These are phyloP conservation scores for Microplitis deprimator DNA, from an alignment of 2,888 invertebrate genomes.

Conservation along the genomic window DNA sequence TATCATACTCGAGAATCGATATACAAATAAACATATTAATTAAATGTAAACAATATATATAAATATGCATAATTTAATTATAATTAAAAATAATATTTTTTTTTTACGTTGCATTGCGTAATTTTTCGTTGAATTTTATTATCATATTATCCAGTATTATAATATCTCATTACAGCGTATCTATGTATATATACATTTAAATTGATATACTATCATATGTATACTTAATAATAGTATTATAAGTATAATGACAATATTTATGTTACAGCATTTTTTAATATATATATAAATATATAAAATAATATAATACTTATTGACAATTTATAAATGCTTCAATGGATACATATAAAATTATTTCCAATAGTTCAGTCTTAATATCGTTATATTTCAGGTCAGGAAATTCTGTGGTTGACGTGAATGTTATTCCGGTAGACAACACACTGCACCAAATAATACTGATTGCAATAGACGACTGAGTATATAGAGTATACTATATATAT, in stretches of 20 bases:
- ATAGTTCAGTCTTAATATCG: conserved; percentile 22
- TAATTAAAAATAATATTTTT: too few species aligned
- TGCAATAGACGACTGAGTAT: conserved; percentile 23
- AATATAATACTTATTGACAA: neutral
- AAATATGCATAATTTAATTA: too few species aligned
- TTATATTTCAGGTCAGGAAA: conserved; percentile 39
- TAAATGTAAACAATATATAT: too few species aligned
- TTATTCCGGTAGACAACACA: conserved; percentile 31
- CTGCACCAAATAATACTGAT: conserved; percentile 23
- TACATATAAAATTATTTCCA: conserved; percentile 25
- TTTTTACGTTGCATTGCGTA: too few species aligned
- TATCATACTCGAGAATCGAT: too few species aligned
- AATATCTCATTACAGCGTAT: too few species aligned
- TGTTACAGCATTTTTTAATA: neutral
- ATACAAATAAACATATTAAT: too few species aligned
- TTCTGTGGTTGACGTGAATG: conserved; percentile 32
- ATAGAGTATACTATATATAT: conserved; percentile 4
- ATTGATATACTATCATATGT: too few species aligned
- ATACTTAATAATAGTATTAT: too few species aligned
- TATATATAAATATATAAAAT: neutral
- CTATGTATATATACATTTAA: too few species aligned
- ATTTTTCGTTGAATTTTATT: too few species aligned
- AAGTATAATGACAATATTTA: neutral
- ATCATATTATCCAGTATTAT: too few species aligned
- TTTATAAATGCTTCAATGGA: neutral